phyloP scores from a whole-genome alignment of 1,140 invertebrate species.

The Bombus huntii region DNA sequence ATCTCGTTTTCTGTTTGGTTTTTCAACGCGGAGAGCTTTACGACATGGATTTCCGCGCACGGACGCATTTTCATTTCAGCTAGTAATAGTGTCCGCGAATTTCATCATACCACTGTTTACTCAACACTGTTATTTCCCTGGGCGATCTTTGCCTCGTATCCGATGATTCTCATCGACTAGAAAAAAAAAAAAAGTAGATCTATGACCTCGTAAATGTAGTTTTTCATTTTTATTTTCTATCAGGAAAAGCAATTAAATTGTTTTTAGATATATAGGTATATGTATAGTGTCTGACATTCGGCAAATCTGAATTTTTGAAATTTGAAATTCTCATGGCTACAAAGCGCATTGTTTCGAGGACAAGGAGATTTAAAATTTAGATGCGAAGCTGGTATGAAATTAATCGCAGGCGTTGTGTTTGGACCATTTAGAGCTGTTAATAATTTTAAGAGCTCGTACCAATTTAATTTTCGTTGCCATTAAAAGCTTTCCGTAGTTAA shows the following conservation, averaged over 20 bases:
- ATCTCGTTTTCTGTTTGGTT: not conserved
- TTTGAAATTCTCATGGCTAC: not conserved
- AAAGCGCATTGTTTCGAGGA: not conserved
- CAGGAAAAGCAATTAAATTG: not conserved
- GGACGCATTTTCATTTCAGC: conserved; percentile 25
- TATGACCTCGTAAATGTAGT: not conserved
- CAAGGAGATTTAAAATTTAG: not conserved
- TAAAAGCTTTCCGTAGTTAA: not conserved
- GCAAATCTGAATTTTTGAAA: not conserved
- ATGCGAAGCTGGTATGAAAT: not conserved
- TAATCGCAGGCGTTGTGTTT: not conserved
- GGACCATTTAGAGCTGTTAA: not conserved
- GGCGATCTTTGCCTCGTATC: not conserved
- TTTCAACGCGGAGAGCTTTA: not conserved
- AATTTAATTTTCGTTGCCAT: not conserved
- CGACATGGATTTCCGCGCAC: conserved; percentile 40
- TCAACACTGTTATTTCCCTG: conserved; percentile 34
- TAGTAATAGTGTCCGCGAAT: conserved; percentile 39
- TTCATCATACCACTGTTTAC: conserved; percentile 10
- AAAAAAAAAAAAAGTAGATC: not conserved
- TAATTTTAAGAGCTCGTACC: not conserved
- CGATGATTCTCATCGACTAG: not conserved
- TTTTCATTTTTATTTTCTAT: not conserved
- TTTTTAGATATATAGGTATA: not conserved
- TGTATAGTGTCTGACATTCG: not conserved